Base-by-base conservation (phyloP, 2,888 invertebrate species). In the Amiota mariae region DNA sequence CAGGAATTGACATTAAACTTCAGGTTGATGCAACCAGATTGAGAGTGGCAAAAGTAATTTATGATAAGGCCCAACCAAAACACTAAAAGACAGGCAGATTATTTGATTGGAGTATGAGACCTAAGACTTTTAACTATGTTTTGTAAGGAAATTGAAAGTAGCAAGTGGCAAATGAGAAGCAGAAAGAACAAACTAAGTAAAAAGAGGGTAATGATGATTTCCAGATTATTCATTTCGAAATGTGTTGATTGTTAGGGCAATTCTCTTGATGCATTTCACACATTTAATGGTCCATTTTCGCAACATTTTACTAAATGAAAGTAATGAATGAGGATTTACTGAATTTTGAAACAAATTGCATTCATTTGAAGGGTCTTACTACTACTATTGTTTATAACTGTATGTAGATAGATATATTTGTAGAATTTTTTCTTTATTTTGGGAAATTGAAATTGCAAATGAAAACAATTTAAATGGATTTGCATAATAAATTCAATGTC, bases 391-490 rank as follows among this genome's bases (percentile, higher is more conserved):
- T 36, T 36, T 36, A 36, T 36, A 36, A 6, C 36, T 36, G 36
- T 36, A 36, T 0, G 36, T 36, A 36, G 36, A 6, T 36, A n/a
- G n/a, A n/a, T 36, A 2, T 36, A 2, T 36, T 36, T 36, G 2
- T 6, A 36, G 36, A 36, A 0, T 73, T 80, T 80, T 81, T 81
- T 82, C 79, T 66, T 84, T 85, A 81, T 79, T 80, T 82, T 81
- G 78, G 77, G 77, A 80, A 85, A 86, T 86, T 86, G 85, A 86
- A 85, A 86, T 86, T 85, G 81, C 79, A 83, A 83, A 85, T 79
- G 83, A 83, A 87, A 87, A 85, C 85, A 87, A 86, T 86, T 86
- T 87, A 87, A 86, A 87, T 79, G 82, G 83, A 87, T 87, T 87
- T 87, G 82, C 86, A 87, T 86, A 36, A 36, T 36, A 86, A 85